Evolutionary conservation across 2,888 invertebrate species (phyloP).

Genomic region (Glyphotaelius pellucidus): DNA sequence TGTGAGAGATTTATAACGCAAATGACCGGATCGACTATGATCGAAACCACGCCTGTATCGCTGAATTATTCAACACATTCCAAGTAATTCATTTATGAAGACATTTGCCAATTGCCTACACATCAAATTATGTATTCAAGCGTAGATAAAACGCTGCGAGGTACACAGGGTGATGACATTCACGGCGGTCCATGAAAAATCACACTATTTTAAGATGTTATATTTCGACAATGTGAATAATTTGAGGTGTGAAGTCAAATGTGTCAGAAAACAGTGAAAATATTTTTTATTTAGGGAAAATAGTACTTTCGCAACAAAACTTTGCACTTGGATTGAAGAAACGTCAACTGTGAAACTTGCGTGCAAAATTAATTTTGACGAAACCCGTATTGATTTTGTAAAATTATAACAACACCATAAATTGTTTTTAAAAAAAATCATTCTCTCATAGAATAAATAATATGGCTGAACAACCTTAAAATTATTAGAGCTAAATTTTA

Average conservation of each 20-base stretch:
- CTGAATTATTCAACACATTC: conserved; percentile 63
- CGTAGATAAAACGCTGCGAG: background rate
- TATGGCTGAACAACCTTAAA: too few relatives aligned
- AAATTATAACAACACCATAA: too few relatives aligned
- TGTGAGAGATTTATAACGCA: conserved; percentile 20
- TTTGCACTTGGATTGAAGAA: background rate
- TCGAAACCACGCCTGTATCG: conserved; percentile 57
- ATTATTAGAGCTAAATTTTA: too few relatives aligned
- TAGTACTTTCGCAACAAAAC: background rate
- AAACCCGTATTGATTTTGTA: too few relatives aligned
- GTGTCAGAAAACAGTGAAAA: background rate
- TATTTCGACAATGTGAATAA: background rate
- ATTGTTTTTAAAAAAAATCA: too few relatives aligned
- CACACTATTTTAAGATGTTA: background rate
- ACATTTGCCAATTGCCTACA: conserved; percentile 59
- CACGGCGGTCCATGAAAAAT: background rate
- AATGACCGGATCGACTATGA: conserved; percentile 27
- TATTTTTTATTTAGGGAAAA: background rate
- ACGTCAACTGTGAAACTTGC: background rate
- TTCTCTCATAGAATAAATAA: too few relatives aligned
- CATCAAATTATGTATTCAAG: conserved; percentile 57
- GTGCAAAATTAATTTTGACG: too few relatives aligned
- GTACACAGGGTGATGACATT: background rate
- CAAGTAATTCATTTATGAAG: conserved; percentile 62
- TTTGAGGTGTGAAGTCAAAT: background rate